Percentiles rank a stretch among this genome's conserved stretches.
Evolutionary conservation across 2,113 vertebrate species (phyloP).

Genomic region (Leptodactylus fuscus): DNA sequence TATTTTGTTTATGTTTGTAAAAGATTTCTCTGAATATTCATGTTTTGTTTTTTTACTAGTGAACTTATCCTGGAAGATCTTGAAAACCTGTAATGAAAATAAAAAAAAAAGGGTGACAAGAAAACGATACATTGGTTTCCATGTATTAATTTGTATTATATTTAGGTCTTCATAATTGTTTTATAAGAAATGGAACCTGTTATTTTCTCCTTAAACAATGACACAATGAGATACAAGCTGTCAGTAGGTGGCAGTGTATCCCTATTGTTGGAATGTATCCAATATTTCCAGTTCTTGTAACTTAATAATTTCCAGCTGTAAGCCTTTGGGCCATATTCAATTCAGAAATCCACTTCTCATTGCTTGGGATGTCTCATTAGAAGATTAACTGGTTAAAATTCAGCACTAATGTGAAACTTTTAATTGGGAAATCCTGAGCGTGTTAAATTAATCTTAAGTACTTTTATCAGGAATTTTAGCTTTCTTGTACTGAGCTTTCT

Average conservation of each 20-base stretch:
- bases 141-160: neutral
- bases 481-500: slow-evolving; percentile 51
- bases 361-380: slow-evolving; percentile 72
- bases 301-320: slow-evolving; percentile 67
- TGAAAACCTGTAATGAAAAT: too few relatives aligned
- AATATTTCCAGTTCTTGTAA: slow-evolving; percentile 58
- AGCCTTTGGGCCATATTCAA: slow-evolving; percentile 67
- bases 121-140: neutral
- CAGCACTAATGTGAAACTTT: slow-evolving; percentile 71
- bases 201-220: neutral
- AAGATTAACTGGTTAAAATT: slow-evolving; percentile 75
- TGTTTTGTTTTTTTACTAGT: too few relatives aligned
- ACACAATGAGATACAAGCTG: slow-evolving; percentile 7
- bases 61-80: too few relatives aligned
- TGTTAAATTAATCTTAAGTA: slow-evolving; percentile 74
- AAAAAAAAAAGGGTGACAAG: too few relatives aligned
- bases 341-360: slow-evolving; percentile 70
- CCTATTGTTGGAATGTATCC: slow-evolving; percentile 64
- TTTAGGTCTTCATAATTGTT: neutral
- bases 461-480: slow-evolving; percentile 69
- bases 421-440: slow-evolving; percentile 75
- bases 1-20: too few relatives aligned
- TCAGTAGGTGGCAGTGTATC: slow-evolving; percentile 78
- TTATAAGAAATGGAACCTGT: neutral
- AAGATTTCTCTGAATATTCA: too few relatives aligned